Evolutionary conservation across 2,113 vertebrate genomes (phyloP), one percentile per base, ranked within the genome.

Genomic region (Mormoops blainvillei): DNA sequence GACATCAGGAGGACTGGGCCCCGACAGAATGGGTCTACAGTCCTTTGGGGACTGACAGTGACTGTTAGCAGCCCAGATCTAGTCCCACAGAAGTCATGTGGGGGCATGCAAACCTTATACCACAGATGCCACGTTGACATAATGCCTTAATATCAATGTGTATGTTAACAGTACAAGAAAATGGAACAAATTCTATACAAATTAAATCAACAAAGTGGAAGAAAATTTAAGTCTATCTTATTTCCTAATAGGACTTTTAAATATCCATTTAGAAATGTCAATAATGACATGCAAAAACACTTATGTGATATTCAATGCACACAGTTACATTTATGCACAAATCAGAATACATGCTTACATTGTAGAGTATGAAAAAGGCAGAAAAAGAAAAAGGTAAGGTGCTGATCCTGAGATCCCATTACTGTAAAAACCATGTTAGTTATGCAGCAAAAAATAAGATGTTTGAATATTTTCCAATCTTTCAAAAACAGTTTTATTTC

Each of bases 391-490:
- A 41, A 48, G n/a, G n/a, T 41, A 91, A 71, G 24, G 31, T 77
- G 52, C 52, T 63, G 45, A 24, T 15, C 77, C 73, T 84, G 73
- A 61, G 31, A 67, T 38, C 18, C 28, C 4, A 41, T 15, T 54
- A 63, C 20, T 87, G 2, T 28, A 94, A 91, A 87, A 86, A 33
- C 19, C 48, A 82, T 16, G 67, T 87, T 52, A 86, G 63, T 36
- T 50, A 70, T 50, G 1, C 5, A 56, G 52, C 76, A 16, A 63
- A 87, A 94, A 67, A 71, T 43, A 48, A 77, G 19, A 18, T 73
- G 19, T n/a, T 24, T 84, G 11, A 58, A 56, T 56, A 87, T 77
- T 45, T 12, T 31, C 33, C 48, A 52, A 26, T 41, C 3, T 38
- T 45, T 36, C 71, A 24, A 81, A 91, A 54, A 93, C 1, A 48